phyloP scores from a whole-genome alignment of 2,888 invertebrate genomes.

The Cataglyphis livida region DNA sequence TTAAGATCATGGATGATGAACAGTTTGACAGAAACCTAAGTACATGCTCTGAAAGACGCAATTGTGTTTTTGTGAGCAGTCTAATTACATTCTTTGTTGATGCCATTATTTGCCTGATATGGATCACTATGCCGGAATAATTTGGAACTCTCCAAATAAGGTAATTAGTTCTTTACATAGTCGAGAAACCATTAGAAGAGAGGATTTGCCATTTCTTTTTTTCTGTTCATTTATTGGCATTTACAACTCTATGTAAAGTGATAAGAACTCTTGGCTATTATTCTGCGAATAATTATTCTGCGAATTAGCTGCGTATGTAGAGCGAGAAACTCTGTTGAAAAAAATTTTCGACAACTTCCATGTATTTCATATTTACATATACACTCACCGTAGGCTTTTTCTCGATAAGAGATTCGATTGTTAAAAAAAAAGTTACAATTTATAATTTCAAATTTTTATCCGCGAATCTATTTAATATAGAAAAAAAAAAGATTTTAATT shows the following conservation, averaged over 20 bases:
- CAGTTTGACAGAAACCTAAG: slow-evolving; percentile 3
- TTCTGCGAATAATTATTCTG: background rate
- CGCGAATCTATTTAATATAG: background rate
- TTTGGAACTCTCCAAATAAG: slow-evolving; percentile 17
- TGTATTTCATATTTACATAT: background rate
- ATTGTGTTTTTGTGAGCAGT: slow-evolving; percentile 4
- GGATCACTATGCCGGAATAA: background rate
- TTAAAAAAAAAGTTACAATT: background rate
- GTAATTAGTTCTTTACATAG: slow-evolving; percentile 12
- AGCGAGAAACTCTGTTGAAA: background rate
- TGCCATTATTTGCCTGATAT: background rate
- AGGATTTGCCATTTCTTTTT: slow-evolving; percentile 11
- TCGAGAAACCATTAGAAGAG: background rate
- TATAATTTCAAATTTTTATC: background rate
- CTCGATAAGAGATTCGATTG: background rate
- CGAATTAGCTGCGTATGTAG: background rate
- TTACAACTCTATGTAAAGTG: background rate
- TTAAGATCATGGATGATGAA: background rate
- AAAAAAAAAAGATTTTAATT: background rate
- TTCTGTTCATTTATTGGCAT: background rate
- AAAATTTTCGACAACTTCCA: background rate
- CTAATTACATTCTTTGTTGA: slow-evolving; percentile 1
- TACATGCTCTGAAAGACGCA: background rate
- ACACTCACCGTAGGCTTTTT: background rate
- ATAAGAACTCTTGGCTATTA: slow-evolving; percentile 3